A percentile compares a stretch with the other conserved stretches of the same genome.
phyloP scores from a whole-genome alignment of 2,888 invertebrate genomes.

The Himalopsyche anomala region DNA sequence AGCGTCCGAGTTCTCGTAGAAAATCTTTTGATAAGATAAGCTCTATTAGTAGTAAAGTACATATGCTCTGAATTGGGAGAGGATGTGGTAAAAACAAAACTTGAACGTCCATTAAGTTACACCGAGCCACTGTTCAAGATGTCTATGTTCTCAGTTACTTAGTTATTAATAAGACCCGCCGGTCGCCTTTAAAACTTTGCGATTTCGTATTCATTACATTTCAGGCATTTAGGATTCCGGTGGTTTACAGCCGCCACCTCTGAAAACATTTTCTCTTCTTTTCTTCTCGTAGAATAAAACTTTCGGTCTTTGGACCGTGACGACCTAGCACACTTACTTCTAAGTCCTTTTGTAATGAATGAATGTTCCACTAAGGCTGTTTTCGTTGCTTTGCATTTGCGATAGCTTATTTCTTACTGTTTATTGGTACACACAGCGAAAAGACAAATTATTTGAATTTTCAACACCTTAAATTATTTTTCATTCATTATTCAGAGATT shows the following conservation, averaged over 20 bases:
- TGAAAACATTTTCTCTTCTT: slow-evolving; percentile 40
- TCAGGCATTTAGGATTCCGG: slow-evolving; percentile 37
- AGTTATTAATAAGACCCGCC: slow-evolving; percentile 35
- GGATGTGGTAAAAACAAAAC: too few relatives aligned
- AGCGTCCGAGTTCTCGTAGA: too few relatives aligned
- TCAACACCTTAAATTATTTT: too few relatives aligned
- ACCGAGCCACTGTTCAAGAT: slow-evolving; percentile 21
- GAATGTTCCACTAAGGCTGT: slow-evolving; percentile 17
- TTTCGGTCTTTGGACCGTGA: slow-evolving; percentile 31
- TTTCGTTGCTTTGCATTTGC: not conserved
- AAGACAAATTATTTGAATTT: too few relatives aligned
- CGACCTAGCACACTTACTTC: slow-evolving; percentile 40
- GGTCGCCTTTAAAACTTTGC: slow-evolving; percentile 32
- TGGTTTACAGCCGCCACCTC: slow-evolving; percentile 38
- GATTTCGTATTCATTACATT: slow-evolving; percentile 42
- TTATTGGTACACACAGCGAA: too few relatives aligned
- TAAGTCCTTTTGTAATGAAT: slow-evolving; percentile 27
- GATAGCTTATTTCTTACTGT: not conserved
- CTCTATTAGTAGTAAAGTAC: too few relatives aligned
- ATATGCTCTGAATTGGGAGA: too few relatives aligned
- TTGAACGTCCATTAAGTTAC: not conserved
- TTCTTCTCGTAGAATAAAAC: slow-evolving; percentile 30
- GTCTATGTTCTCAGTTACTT: slow-evolving; percentile 36
- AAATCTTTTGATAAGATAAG: too few relatives aligned
- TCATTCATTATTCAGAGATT: too few relatives aligned